Evolutionary conservation across 2,113 vertebrate species (phyloP), one percentile per base, ranked within the genome.

Genomic region (Genyomyrus donnyi): DNA sequence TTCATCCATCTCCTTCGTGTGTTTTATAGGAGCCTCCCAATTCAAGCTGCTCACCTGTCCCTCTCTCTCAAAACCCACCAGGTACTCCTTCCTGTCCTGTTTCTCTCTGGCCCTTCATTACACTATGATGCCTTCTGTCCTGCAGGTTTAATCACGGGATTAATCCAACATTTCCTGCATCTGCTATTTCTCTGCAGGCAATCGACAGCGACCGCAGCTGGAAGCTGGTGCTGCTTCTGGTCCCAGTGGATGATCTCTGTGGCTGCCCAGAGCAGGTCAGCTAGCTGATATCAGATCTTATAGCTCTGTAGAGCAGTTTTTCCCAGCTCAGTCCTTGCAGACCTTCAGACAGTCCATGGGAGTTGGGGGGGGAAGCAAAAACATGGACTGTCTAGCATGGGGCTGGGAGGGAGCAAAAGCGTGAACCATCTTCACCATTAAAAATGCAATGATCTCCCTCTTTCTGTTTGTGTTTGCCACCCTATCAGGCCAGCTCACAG

Each of bases 201-300:
- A 88, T 89, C 11, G 35, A 52, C 48, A 42, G 49, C 0, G 90
- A 92, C 56, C 53, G 21, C 3, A 91, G 91, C 56, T 96, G 96
- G 96, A 95, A 94, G 89, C 85, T 96, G 24, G 90, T 95, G 87
- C 90, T 96, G 84, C 45, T 96, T 70, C 94, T 96, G 50, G 91
- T 95, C 17, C 89, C 92, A 0, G 91, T 91, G 89, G 93, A 95
- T 89, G 92, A 93, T 53, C 11, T 91, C 21, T 94, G 94, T 85
- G 39, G 91, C 89, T 95, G 94, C 77, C 91, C 95, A 42, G 91
- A 91, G 53, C 91, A 94, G 90, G 96, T 96, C 91, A 91, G 92
- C 84, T 42, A 83, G 27, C 85, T 15, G 10, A 58, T 74, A 50
- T 39, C 90, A 49, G 3, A n/a, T 62, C 19, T 50, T 53, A 27